Conservation (phyloP, 2,888 invertebrate species). For the Corythucha ciliata region DNA sequence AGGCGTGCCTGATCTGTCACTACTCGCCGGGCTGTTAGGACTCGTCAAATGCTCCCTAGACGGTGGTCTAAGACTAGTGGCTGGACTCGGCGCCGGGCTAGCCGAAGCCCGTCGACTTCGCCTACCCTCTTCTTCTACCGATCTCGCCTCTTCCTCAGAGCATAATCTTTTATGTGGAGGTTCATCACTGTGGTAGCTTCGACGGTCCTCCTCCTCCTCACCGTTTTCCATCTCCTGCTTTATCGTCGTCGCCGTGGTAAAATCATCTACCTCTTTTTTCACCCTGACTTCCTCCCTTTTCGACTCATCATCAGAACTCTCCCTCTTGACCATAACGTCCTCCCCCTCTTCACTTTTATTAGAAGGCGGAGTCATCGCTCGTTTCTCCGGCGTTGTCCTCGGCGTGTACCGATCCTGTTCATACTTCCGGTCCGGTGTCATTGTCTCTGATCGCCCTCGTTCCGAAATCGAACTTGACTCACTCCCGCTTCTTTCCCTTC, state of each 20-base stretch:
- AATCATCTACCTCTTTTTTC: constrained; percentile 42
- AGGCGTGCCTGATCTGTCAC: constrained; percentile 67
- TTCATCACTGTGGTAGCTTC: constrained; percentile 34
- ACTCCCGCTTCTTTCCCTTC: constrained; percentile 74
- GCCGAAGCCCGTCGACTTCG: constrained; percentile 31
- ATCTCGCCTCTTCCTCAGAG: constrained; percentile 28
- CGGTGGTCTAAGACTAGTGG: constrained; percentile 22
- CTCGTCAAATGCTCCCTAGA: constrained; percentile 40
- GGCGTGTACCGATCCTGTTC: constrained; percentile 51
- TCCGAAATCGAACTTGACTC: constrained; percentile 83
- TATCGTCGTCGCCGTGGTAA: constrained; percentile 42
- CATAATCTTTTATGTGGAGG: constrained; percentile 28
- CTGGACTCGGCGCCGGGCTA: constrained; percentile 33
- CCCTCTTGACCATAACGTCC: constrained; percentile 51
- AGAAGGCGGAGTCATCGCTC: constrained; percentile 52
- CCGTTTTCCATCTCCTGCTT: constrained; percentile 38
- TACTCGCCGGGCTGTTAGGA: constrained; percentile 61
- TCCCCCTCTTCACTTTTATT: constrained; percentile 40
- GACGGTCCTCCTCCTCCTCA: constrained; percentile 43
- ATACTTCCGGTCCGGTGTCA: constrained; percentile 70
- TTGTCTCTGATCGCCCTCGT: constrained; percentile 67
- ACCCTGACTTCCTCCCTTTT: constrained; percentile 38
- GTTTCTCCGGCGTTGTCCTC: constrained; percentile 60
- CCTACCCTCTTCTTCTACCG: constrained; percentile 32
- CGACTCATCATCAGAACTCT: constrained; percentile 44